phyloP scores from a whole-genome alignment of 1,140 invertebrate genomes.

The Drosophila serrata region DNA sequence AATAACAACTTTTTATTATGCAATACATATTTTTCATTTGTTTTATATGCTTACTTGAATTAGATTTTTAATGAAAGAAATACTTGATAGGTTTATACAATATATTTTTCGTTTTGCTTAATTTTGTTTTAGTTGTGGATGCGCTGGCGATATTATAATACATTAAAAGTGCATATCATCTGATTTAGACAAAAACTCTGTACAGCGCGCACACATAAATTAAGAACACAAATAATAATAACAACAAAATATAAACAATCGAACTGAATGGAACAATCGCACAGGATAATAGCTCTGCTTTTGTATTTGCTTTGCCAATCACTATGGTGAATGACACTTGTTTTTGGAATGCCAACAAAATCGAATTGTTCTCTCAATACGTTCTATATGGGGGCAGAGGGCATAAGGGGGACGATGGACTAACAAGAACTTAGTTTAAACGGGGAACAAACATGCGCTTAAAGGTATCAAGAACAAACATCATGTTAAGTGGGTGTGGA shows the following conservation, averaged over 20 bases:
- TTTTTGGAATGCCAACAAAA: slow-evolving; percentile 74
- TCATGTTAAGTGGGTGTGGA: slow-evolving; percentile 46
- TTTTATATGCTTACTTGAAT: slow-evolving; percentile 44
- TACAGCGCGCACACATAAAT: slow-evolving; percentile 66
- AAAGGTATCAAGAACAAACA: slow-evolving; percentile 72
- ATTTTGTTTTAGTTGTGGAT: slow-evolving; percentile 34
- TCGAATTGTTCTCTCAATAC: slow-evolving; percentile 51
- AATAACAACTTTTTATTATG: slow-evolving; percentile 70
- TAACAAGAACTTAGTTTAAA: slow-evolving; percentile 72
- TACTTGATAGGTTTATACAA: slow-evolving; percentile 64
- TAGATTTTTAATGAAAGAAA: slow-evolving; percentile 53
- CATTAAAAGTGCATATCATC: slow-evolving; percentile 47
- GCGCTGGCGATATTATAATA: slow-evolving; percentile 66
- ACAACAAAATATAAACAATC: slow-evolving; percentile 70
- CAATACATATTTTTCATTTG: slow-evolving; percentile 42
- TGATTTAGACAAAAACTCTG: slow-evolving; percentile 66
- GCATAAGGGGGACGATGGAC: slow-evolving; percentile 31
- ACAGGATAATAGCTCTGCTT: slow-evolving; percentile 24
- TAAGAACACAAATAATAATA: slow-evolving; percentile 71
- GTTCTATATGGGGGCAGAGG: slow-evolving; percentile 32
- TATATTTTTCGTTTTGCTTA: slow-evolving; percentile 61
- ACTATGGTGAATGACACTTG: slow-evolving; percentile 14
- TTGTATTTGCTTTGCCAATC: slow-evolving; percentile 46
- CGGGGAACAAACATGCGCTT: slow-evolving; percentile 70
- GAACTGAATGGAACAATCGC: slow-evolving; percentile 55